Conservation (phyloP, 2,888 invertebrate genomes). For the Epinotia brunnichana region DNA sequence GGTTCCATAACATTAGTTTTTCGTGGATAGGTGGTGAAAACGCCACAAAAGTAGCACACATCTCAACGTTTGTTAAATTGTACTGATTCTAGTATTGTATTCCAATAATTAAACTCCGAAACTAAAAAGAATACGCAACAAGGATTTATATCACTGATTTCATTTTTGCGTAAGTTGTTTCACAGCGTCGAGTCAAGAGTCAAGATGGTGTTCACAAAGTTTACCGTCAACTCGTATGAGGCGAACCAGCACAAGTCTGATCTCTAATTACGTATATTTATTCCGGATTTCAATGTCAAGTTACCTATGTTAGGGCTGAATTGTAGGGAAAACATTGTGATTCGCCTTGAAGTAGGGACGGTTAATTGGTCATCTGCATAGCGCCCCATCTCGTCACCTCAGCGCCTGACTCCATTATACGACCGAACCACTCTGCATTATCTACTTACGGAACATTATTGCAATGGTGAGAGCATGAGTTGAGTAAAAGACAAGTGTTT, state of each 20-base stretch:
- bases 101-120: too few species aligned
- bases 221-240: too few species aligned
- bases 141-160: neutral
- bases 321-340: neutral
- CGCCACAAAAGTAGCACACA: too few species aligned
- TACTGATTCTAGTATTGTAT: neutral
- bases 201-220: neutral
- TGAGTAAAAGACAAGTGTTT: too few species aligned
- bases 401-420: conserved; percentile 36
- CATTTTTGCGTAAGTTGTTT: conserved; percentile 17
- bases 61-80: neutral
- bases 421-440: conserved; percentile 37
- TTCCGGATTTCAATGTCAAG: neutral
- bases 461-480: too few species aligned
- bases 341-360: neutral
- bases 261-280: neutral
- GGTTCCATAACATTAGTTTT: too few species aligned
- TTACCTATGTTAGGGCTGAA: neutral
- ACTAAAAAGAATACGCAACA: neutral
- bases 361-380: conserved; percentile 33
- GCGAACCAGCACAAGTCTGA: neutral
- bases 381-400: conserved; percentile 33
- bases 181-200: conserved; percentile 13
- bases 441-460: conserved; percentile 16
- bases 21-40: too few species aligned